Conservation (phyloP, 2,888 invertebrate species). For the Hymenopus coronatus region DNA sequence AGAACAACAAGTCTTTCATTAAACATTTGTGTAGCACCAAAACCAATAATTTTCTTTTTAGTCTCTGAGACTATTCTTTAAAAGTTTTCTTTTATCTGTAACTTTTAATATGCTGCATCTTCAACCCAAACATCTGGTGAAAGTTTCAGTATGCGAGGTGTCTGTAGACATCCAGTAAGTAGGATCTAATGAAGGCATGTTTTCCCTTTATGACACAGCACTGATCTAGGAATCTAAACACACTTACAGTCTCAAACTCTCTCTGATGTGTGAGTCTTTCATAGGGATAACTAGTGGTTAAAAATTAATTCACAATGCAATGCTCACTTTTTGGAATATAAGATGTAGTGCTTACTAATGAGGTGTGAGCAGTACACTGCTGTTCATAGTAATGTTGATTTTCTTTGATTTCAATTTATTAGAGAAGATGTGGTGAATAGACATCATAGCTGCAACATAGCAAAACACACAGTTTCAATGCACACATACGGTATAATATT, state of each 20-base stretch:
- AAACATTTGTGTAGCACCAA: constrained; percentile 5
- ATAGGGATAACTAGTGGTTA: background rate
- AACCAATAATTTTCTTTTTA: background rate
- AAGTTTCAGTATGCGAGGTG: constrained; percentile 13
- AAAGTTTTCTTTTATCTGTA: background rate
- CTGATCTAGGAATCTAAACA: constrained; percentile 3
- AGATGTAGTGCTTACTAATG: background rate
- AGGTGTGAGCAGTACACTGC: background rate
- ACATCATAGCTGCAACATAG: background rate
- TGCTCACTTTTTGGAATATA: background rate
- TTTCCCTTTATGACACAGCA: constrained; percentile 6
- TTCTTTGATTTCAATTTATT: background rate
- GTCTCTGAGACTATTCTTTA: background rate
- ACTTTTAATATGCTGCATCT: background rate
- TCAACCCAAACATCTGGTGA: background rate
- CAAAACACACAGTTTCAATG: background rate
- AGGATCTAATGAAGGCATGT: constrained; percentile 11
- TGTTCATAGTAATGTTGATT: background rate
- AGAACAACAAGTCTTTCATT: background rate
- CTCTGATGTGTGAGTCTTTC: background rate
- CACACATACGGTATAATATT: too few relatives aligned
- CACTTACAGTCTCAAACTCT: background rate
- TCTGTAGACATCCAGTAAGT: background rate
- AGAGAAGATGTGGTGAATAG: background rate
- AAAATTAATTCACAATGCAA: constrained; percentile 3